Base-by-base conservation (phyloP, 2,888 invertebrate species). In the Schrankia costaestrigalis region DNA sequence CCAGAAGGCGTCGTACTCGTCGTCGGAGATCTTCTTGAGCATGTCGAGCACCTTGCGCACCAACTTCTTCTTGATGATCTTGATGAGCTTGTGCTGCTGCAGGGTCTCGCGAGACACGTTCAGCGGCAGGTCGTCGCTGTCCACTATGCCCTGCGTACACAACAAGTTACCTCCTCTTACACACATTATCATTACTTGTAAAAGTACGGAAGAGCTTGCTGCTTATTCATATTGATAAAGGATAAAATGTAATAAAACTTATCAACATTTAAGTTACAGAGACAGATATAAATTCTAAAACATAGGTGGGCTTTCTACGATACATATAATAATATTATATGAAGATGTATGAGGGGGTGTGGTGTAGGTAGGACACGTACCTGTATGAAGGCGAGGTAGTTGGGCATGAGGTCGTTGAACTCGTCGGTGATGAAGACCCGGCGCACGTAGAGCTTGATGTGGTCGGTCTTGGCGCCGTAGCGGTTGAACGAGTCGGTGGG, bases 361-460 rank as follows among this genome's bases (percentile, higher is more conserved):
- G 63, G 96, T 95, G 0, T 92, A 26, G 21, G 71, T 97, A 97
- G 18, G 97, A 4, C 3, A 7, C 89, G 12, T 18, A 95, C 66
- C 65, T 95, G 93, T 41, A 99, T 92, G 80, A 99, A 99, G 55
- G 92, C 93, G 58, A 99, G 90, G 80, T 98, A 99, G 78, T 95
- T 97, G 51, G 99, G 99, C 94, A 99, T 96, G 94, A 99, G 97
- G 74, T 99, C 99, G 77, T 97, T 97, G 90, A 99, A 99, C 89
- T 99, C 97, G 79, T 99, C 99, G 5, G 99, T 99, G 84, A 99
- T 99, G 89, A 99, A 99, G 9, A 99, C 99, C 43, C 99, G 91
- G 41, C 99, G 92, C 35, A 99, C 99, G 82, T 97, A 99, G 44
- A 99, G 90, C 90, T 98, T 98, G 68, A 98, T 98, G 81, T 96